Evolutionary conservation across 2,888 invertebrate genomes (phyloP).

Genomic region (Chaitophorus viminalis): DNA sequence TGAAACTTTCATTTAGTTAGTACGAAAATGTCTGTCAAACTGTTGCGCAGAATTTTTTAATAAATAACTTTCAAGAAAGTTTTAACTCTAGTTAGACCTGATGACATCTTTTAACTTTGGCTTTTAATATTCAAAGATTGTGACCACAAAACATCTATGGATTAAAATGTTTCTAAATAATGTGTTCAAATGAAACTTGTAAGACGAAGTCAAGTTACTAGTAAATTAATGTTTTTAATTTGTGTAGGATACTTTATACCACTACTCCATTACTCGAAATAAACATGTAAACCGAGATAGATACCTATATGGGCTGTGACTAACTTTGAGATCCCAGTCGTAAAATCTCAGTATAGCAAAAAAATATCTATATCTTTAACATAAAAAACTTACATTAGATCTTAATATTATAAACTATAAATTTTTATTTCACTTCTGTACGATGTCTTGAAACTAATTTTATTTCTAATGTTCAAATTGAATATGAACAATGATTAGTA

Average conservation of each 20-base stretch:
- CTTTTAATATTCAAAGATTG: slow-evolving; percentile 33
- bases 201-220: background rate
- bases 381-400: too few species aligned
- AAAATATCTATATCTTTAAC: too few species aligned
- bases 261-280: too few species aligned
- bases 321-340: too few species aligned
- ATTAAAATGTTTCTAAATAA: slow-evolving; percentile 23
- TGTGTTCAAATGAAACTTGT: background rate
- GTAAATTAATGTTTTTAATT: slow-evolving; percentile 5
- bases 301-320: too few species aligned
- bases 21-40: slow-evolving; percentile 19
- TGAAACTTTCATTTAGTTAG: slow-evolving; percentile 11
- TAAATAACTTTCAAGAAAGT: slow-evolving; percentile 35
- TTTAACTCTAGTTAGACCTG: slow-evolving; percentile 25
- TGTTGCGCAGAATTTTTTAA: slow-evolving; percentile 35
- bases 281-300: too few species aligned
- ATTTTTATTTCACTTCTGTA: too few species aligned
- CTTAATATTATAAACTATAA: too few species aligned
- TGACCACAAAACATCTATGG: background rate
- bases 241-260: background rate
- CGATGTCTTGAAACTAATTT: too few species aligned
- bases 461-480: too few species aligned
- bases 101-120: slow-evolving; percentile 31
- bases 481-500: too few species aligned
- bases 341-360: too few species aligned